Conservation (phyloP, 2,113 vertebrate genomes). For the Petaurus breviceps region DNA sequence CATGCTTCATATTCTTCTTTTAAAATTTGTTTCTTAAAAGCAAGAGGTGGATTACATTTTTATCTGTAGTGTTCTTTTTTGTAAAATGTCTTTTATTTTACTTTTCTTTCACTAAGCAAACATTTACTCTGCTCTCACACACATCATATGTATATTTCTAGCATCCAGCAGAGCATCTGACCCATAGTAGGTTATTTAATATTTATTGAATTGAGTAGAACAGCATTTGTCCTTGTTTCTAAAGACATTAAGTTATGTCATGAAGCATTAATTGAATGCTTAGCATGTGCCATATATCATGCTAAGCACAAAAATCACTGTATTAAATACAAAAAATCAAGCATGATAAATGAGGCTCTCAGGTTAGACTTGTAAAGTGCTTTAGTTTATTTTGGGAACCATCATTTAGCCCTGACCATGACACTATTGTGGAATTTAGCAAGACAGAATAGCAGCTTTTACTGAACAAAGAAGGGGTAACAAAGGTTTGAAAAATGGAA, state of each 20-base stretch:
- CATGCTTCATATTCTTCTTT: background rate
- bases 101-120: background rate
- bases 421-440: slow-evolving; percentile 25
- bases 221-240: background rate
- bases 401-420: slow-evolving; percentile 35
- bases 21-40: background rate
- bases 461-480: slow-evolving; percentile 20
- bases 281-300: background rate
- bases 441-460: background rate
- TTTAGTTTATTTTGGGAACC: slow-evolving; percentile 6
- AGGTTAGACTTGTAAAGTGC: slow-evolving; percentile 8
- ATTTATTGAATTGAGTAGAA: background rate
- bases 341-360: background rate
- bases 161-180: background rate
- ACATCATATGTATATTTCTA: background rate
- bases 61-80: background rate
- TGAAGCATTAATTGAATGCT: background rate
- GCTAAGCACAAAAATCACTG: too few relatives aligned
- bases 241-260: background rate
- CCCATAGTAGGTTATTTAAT: background rate
- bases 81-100: background rate
- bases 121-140: background rate
- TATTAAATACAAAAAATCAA: background rate
- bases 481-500: slow-evolving; percentile 54
- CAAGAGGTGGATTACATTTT: background rate